Evolutionary conservation across 2,888 invertebrate species (phyloP).

Genomic region (Eubasilissa splendida): DNA sequence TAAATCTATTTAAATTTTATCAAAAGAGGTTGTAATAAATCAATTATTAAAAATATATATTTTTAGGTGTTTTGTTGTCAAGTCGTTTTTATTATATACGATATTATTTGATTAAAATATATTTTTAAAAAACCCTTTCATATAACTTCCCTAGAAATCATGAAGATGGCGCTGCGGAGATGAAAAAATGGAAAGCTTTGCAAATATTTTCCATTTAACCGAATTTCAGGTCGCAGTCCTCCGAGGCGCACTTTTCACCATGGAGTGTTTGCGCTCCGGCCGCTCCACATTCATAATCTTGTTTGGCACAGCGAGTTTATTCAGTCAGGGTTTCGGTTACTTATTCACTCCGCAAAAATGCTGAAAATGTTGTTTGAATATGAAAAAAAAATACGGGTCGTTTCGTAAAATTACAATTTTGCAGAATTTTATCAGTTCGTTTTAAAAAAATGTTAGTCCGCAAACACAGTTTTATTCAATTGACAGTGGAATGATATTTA

Average conservation of each 20-base stretch:
- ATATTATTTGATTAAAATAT: no score
- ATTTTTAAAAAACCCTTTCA: constrained; percentile 27
- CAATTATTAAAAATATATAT: no score
- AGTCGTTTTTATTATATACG: no score
- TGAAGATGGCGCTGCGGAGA: constrained; percentile 35
- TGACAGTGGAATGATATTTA: no score
- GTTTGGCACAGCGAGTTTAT: constrained; percentile 10
- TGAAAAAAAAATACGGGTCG: constrained; percentile 17
- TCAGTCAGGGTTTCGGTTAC: constrained; percentile 22
- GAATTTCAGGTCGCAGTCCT: constrained; percentile 17
- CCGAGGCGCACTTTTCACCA: constrained; percentile 9
- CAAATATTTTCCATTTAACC: constrained; percentile 48
- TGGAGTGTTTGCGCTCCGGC: constrained; percentile 31
- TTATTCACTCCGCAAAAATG: constrained; percentile 27
- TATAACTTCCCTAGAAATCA: constrained; percentile 21
- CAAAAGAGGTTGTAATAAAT: no score
- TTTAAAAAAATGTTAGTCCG: background rate
- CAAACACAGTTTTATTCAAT: no score
- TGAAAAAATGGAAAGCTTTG: constrained; percentile 42
- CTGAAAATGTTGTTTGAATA: constrained; percentile 25
- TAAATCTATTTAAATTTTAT: no score
- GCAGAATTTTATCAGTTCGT: background rate
- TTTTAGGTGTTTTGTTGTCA: no score
- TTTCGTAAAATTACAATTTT: constrained; percentile 11
- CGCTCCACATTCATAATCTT: constrained; percentile 23